A percentile compares a stretch with the other conserved stretches of the same genome.
These are phyloP conservation scores for Lysandra coridon DNA, from an alignment of 2,888 invertebrate genomes.

Conservation along the genomic window DNA sequence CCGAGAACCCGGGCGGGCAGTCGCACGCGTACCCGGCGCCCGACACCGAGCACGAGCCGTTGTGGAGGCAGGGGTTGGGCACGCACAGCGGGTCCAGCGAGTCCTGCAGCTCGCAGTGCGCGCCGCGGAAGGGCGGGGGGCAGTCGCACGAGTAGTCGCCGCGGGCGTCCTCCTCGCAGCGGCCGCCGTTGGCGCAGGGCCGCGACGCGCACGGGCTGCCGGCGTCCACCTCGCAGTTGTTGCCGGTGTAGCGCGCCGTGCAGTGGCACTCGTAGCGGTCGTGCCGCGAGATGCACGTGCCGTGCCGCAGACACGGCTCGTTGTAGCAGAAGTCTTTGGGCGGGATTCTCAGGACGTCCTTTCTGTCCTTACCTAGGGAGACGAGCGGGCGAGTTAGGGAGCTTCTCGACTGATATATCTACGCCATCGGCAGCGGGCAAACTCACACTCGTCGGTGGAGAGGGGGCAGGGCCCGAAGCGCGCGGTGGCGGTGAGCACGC, in stretches of 20 bases:
- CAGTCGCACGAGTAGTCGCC: slow-evolving; percentile 88
- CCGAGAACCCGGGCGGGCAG: slow-evolving; percentile 84
- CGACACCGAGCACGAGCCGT: slow-evolving; percentile 86
- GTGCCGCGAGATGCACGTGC: slow-evolving; percentile 87
- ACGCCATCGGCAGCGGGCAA: neutral
- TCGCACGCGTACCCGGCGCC: slow-evolving; percentile 79
- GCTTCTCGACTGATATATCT: neutral
- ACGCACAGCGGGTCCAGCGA: slow-evolving; percentile 86
- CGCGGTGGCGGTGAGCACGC: slow-evolving; percentile 84
- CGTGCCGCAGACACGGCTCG: slow-evolving; percentile 92
- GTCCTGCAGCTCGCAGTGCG: slow-evolving; percentile 86
- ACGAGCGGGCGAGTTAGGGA: neutral
- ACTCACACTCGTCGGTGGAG: slow-evolving; percentile 85
- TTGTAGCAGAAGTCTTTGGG: slow-evolving; percentile 86
- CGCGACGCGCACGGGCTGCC: slow-evolving; percentile 85
- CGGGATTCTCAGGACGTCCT: slow-evolving; percentile 77
- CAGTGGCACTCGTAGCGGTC: slow-evolving; percentile 93
- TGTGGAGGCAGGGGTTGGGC: slow-evolving; percentile 88
- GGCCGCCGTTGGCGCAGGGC: slow-evolving; percentile 87
- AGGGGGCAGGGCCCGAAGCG: slow-evolving; percentile 89
- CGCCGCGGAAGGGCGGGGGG: slow-evolving; percentile 83
- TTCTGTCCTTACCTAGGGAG: slow-evolving; percentile 69
- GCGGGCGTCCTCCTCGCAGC: slow-evolving; percentile 83
- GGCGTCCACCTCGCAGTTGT: slow-evolving; percentile 91
- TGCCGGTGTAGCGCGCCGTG: slow-evolving; percentile 90